Percentiles rank a stretch among this genome's conserved stretches.
These are phyloP conservation scores for Apostichopus californicus DNA, from an alignment of 35 echinoderm and acorn worm genomes.

Conservation along the genomic window DNA sequence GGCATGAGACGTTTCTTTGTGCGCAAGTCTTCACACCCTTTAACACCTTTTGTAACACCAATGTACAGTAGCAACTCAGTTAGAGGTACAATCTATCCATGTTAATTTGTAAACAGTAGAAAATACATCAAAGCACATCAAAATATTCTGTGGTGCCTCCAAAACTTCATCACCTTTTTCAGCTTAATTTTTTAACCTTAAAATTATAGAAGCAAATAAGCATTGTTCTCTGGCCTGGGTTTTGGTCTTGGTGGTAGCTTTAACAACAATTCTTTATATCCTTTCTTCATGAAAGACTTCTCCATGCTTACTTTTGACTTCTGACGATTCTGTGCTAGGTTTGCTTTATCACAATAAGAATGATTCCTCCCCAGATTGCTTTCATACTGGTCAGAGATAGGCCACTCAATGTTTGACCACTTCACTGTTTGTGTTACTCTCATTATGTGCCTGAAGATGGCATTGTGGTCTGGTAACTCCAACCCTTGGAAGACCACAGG, in stretches of 20 bases:
- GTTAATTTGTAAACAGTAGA: too few relatives aligned
- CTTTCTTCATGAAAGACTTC: slow-evolving; percentile 15
- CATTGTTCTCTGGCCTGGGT: neutral
- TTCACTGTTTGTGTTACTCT: neutral
- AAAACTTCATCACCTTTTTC: too few relatives aligned
- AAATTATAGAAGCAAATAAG: too few relatives aligned
- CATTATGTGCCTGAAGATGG: slow-evolving; percentile 13
- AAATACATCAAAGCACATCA: too few relatives aligned
- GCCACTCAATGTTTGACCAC: slow-evolving; percentile 42
- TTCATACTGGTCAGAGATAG: neutral
- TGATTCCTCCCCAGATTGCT: neutral
- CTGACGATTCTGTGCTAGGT: neutral
- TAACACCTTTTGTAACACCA: too few relatives aligned
- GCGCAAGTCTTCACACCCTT: too few relatives aligned
- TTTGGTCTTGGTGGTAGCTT: slow-evolving; percentile 36
- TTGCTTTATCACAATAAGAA: neutral
- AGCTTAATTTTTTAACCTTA: too few relatives aligned
- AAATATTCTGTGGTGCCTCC: too few relatives aligned
- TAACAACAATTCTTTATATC: slow-evolving; percentile 12
- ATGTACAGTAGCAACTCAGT: too few relatives aligned
- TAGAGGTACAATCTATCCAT: too few relatives aligned
- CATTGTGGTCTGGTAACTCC: neutral
- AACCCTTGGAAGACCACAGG: slow-evolving; percentile 21
- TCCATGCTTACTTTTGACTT: slow-evolving; percentile 4
- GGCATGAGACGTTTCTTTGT: too few relatives aligned